phyloP scores from a whole-genome alignment of 64 coral and sea anemone genomes.

The Porites lutea region DNA sequence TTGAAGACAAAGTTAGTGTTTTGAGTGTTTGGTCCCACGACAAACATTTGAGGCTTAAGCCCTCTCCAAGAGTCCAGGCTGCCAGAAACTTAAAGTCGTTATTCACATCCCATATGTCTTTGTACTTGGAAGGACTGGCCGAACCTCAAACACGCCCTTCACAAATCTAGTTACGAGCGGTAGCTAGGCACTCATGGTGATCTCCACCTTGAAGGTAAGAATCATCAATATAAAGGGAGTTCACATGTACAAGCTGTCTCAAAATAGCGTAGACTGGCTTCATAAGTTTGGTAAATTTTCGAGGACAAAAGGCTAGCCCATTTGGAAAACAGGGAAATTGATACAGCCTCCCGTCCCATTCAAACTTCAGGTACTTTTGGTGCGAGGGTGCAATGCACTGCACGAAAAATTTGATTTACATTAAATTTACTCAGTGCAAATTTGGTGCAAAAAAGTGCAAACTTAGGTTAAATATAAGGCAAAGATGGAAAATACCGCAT shows the following conservation, averaged over 20 bases:
- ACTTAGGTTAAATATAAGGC: too few species aligned
- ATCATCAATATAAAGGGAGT: neutral
- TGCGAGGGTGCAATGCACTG: neutral
- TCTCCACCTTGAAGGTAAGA: slow-evolving; percentile 10
- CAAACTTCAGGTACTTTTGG: slow-evolving; percentile 48
- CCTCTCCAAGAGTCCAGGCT: slow-evolving; percentile 13
- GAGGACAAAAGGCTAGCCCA: slow-evolving; percentile 8
- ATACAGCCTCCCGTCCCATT: slow-evolving; percentile 36
- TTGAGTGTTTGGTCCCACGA: slow-evolving; percentile 67
- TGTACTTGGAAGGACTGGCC: slow-evolving; percentile 52
- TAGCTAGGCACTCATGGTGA: neutral
- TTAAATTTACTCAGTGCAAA: too few species aligned
- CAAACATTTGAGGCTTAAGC: slow-evolving; percentile 31
- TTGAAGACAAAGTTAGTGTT: slow-evolving; percentile 9
- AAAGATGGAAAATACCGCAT: too few species aligned
- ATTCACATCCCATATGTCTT: slow-evolving; percentile 60
- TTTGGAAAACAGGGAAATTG: slow-evolving; percentile 31
- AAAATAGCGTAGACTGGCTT: slow-evolving; percentile 27
- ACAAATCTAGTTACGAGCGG: slow-evolving; percentile 62
- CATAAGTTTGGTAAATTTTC: slow-evolving; percentile 29
- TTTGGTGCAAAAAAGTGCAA: too few species aligned
- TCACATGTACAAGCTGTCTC: slow-evolving; percentile 1
- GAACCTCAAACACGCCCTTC: slow-evolving; percentile 40
- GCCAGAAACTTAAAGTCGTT: neutral
- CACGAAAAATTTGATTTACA: too few species aligned